A percentile compares a stretch with the other conserved stretches of the same genome.
Conservation (phyloP, 2,888 invertebrate genomes). For the Pinctada fucata region DNA sequence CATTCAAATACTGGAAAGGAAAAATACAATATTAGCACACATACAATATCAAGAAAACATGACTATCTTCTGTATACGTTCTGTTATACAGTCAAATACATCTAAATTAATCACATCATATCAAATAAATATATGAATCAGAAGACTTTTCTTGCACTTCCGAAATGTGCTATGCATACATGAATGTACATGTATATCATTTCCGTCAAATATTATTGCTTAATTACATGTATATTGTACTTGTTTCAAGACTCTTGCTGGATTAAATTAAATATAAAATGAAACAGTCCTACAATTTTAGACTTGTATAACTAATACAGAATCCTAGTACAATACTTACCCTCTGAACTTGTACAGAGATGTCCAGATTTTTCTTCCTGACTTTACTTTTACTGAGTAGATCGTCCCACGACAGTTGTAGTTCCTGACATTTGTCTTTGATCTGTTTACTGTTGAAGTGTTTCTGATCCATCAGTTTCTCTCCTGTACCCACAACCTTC, state of each 20-base stretch:
- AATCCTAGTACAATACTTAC: constrained; percentile 46
- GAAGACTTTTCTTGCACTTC: too few species aligned
- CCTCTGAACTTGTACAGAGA: constrained; percentile 92
- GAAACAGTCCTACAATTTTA: too few species aligned
- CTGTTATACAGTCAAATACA: not conserved
- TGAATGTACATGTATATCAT: too few species aligned
- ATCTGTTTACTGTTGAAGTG: constrained; percentile 91
- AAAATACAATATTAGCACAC: not conserved
- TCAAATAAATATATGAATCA: not conserved
- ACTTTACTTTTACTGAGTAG: constrained; percentile 85
- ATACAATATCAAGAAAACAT: constrained; percentile 2
- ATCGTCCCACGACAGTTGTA: constrained; percentile 86
- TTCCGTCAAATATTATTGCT: too few species aligned
- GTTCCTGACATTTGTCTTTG: constrained; percentile 84
- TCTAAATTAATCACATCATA: not conserved
- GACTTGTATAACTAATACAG: too few species aligned
- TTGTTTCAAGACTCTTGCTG: too few species aligned
- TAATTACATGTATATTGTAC: too few species aligned
- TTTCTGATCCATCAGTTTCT: constrained; percentile 84
- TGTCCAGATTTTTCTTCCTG: constrained; percentile 87
- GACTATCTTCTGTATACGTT: not conserved
- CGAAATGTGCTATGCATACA: too few species aligned
- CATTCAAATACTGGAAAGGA: constrained; percentile 88
- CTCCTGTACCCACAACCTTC: constrained; percentile 88
- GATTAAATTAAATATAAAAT: too few species aligned